Evolutionary conservation across 2,797 vertebrate species (phyloP).

Genomic region (Sebastes kiyomatsui): DNA sequence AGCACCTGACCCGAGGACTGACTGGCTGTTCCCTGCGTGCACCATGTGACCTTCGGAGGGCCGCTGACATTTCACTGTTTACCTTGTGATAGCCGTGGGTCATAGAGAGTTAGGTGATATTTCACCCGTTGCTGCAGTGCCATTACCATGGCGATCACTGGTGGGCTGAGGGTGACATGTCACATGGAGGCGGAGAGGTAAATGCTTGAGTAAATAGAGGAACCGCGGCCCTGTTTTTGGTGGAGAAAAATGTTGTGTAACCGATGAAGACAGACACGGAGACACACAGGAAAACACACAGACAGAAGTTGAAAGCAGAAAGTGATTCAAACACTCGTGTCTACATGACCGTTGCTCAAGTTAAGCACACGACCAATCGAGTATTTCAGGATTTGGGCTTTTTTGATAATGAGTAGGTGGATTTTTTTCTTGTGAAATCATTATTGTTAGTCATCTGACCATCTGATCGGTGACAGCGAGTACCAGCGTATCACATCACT

Average conservation of each 20-base stretch:
- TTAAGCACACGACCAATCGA: background rate
- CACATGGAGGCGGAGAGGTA: background rate
- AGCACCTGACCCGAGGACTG: constrained; percentile 16
- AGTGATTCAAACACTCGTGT: background rate
- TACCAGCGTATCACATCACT: constrained; percentile 61
- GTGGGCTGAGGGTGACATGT: constrained; percentile 31
- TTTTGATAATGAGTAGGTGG: background rate
- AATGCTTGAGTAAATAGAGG: constrained; percentile 44
- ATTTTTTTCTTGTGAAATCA: background rate
- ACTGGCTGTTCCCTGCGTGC: background rate
- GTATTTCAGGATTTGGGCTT: background rate
- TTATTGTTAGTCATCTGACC: constrained; percentile 48
- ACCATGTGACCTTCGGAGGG: constrained; percentile 36
- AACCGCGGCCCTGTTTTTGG: constrained; percentile 28
- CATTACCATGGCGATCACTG: constrained; percentile 32
- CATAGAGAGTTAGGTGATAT: constrained; percentile 28
- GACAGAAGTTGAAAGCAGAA: constrained; percentile 23
- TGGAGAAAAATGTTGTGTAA: constrained; percentile 47
- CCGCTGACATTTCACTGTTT: constrained; percentile 58
- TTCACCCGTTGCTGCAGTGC: constrained; percentile 6
- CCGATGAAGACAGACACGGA: constrained; percentile 8
- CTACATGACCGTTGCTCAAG: constrained; percentile 6
- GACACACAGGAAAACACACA: constrained; percentile 5
- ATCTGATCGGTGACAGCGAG: constrained; percentile 47
- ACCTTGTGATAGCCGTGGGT: constrained; percentile 38